These are phyloP conservation scores for Anas bahamensis DNA, from an alignment of 2,797 vertebrate species.

Conservation along the genomic window DNA sequence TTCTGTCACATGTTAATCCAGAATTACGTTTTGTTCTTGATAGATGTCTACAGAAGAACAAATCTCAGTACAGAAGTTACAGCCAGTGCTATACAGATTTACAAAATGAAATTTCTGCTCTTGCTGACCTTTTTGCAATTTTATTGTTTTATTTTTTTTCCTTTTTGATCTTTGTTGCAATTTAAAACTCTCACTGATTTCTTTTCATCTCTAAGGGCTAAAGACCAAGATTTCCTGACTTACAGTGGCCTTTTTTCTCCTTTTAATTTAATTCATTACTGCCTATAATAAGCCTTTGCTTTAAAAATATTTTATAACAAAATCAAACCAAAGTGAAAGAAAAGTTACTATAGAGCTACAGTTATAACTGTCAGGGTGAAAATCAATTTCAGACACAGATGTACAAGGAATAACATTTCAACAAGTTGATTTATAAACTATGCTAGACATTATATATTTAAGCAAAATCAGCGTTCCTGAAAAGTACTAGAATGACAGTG, in stretches of 20 bases:
- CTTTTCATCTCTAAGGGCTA: neutral
- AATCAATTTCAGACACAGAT: conserved; percentile 40
- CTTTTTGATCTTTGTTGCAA: neutral
- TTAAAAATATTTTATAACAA: neutral
- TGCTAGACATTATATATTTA: neutral
- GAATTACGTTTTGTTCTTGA: neutral
- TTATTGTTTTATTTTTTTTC: neutral
- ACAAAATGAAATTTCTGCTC: neutral
- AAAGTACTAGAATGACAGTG: neutral
- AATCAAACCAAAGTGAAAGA: conserved; percentile 13
- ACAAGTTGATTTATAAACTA: conserved; percentile 32
- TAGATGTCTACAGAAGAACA: neutral
- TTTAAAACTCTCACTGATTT: neutral
- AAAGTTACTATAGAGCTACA: neutral
- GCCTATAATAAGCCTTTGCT: neutral
- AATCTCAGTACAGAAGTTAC: neutral
- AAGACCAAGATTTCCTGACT: neutral
- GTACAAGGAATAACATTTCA: conserved; percentile 29
- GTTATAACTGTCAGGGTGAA: neutral
- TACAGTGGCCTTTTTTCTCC: neutral
- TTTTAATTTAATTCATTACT: neutral
- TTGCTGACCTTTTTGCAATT: neutral
- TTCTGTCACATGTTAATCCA: neutral
- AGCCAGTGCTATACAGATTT: neutral
- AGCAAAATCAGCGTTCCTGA: neutral